Base-by-base conservation (phyloP, 2,888 invertebrate genomes). In the Leptarthrus brevirostris region DNA sequence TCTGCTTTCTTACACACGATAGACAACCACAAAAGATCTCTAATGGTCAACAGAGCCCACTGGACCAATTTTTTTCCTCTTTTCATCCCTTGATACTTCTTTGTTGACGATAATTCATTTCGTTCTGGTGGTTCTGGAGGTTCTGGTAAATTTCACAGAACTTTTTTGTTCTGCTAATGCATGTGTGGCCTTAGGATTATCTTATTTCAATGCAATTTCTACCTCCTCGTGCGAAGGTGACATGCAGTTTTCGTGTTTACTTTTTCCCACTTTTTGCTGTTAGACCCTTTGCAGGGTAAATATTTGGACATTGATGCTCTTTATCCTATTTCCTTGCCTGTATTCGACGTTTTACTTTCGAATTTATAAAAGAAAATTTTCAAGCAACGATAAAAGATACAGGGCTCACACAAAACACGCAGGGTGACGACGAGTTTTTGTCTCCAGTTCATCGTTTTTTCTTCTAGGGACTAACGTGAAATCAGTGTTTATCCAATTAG, bases 91-190 rank as follows among this genome's bases (percentile, higher is more conserved):
- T 34, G 30, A 52, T 26, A 4, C 52, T 30, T 52, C n/a, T n/a
- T 69, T 69, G 52, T 69, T 52, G 34, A 14, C 34, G 24, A 16
- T 12, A 66, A 66, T 49, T 49, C 30, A 66, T 66, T 66, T 49
- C 47, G 61, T 66, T 36, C 61, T 61, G 61, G 61, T n/a, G 44
- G 20, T 61, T n/a, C n/a, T n/a, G n/a, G n/a, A n/a, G 36, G 40
- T 61, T 69, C 69, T 69, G 69, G 49, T 69, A 69, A 69, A 69
- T 69, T 52, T 69, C 49, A 66, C 24, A 14, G 52, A 69, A 47
- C 47, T 52, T 69, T 69, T 69, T 69, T 49, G 26, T 52, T 0
- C 24, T 26, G 20, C 8, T 52, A 22, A 30, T 69, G 49, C 30
- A 12, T 69, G 69, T 69, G 69, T 69, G 69, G 69, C 69, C 69